Percentiles rank a stretch among this genome's conserved stretches.
phyloP scores from a whole-genome alignment of 53 echinoderm and acorn worm species.

The Hippasteria phrygiana region DNA sequence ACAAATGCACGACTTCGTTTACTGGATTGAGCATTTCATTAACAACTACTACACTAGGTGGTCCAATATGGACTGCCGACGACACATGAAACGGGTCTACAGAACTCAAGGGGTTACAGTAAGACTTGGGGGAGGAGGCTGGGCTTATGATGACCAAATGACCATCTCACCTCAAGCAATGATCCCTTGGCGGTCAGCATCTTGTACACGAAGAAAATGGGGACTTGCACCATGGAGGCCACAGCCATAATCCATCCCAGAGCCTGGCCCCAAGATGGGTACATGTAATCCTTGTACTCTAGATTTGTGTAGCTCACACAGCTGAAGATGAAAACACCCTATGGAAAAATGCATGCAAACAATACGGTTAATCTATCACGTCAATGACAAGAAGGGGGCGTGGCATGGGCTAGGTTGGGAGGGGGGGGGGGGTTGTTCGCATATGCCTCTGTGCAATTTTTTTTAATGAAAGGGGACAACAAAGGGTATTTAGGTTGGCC shows the following conservation, averaged over 20 bases:
- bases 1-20: no score
- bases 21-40: no score
- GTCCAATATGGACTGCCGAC: no score
- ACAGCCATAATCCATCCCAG: constrained; percentile 90
- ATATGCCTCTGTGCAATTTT: no score
- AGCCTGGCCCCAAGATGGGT: constrained; percentile 87
- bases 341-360: constrained; percentile 3
- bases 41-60: no score
- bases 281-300: constrained; percentile 81
- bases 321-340: constrained; percentile 97
- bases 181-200: constrained; percentile 73
- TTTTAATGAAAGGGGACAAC: no score
- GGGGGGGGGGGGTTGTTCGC: no score
- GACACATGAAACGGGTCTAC: no score
- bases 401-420: no score
- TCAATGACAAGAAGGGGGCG: background rate
- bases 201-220: constrained; percentile 76
- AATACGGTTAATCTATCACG: background rate
- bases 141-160: background rate
- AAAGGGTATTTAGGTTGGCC: no score
- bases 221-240: constrained; percentile 86
- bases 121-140: background rate
- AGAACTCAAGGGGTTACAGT: no score
- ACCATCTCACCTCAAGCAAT: constrained; percentile 70
- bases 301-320: constrained; percentile 79